Evolutionary conservation across 2,888 invertebrate species (phyloP).

Genomic region (Lepidochrysops patricia): DNA sequence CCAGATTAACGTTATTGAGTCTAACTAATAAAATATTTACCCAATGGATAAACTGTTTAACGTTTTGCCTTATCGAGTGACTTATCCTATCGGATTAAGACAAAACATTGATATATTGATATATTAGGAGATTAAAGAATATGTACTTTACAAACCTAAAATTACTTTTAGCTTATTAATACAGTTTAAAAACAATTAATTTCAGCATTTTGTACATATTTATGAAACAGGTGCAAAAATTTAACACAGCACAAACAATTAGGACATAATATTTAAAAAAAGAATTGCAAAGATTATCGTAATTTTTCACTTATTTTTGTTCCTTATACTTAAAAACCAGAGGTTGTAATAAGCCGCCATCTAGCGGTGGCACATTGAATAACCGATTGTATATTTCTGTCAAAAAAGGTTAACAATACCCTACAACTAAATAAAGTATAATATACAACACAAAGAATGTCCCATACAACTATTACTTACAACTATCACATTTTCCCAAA

Average conservation of each 20-base stretch:
- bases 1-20: too few species aligned
- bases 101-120: too few species aligned
- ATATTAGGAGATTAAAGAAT: too few species aligned
- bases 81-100: too few species aligned
- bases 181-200: background rate
- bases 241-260: background rate
- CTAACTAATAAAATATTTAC: too few species aligned
- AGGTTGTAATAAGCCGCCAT: background rate
- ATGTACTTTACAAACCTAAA: background rate
- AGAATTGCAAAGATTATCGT: too few species aligned
- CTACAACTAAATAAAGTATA: background rate
- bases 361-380: background rate
- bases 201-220: background rate
- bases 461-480: background rate
- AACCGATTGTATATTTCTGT: background rate
- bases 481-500: slow-evolving; percentile 4
- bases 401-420: background rate
- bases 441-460: slow-evolving; percentile 8
- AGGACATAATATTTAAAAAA: background rate
- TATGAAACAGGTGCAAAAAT: slow-evolving; percentile 4
- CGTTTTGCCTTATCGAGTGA: too few species aligned
- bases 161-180: background rate
- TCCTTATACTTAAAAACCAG: too few species aligned
- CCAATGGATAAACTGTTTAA: too few species aligned
- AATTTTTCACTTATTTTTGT: too few species aligned